Evolutionary conservation across 2,797 vertebrate species (phyloP).

Genomic region (Leptatherina wallacei): DNA sequence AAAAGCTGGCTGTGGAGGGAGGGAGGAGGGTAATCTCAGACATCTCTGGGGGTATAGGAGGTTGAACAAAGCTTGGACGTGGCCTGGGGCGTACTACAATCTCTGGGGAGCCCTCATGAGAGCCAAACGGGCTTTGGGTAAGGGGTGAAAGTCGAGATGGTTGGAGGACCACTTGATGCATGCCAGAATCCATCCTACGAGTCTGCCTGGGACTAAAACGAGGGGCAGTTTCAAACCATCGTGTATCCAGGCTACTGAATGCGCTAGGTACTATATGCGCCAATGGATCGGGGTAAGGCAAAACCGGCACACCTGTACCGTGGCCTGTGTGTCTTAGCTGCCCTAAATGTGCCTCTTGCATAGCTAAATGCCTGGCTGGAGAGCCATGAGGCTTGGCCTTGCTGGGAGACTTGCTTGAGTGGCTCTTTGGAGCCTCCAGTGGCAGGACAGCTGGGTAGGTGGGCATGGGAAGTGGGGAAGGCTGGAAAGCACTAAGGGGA

Average conservation of each 20-base stretch:
- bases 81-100: slow-evolving; percentile 94
- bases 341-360: slow-evolving; percentile 97
- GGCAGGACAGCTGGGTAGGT: slow-evolving; percentile 94
- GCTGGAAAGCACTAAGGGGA: slow-evolving; percentile 89
- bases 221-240: slow-evolving; percentile 95
- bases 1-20: slow-evolving; percentile 94
- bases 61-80: slow-evolving; percentile 92
- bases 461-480: slow-evolving; percentile 86
- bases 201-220: slow-evolving; percentile 95
- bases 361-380: slow-evolving; percentile 95
- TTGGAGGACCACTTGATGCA: slow-evolving; percentile 98
- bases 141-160: slow-evolving; percentile 97
- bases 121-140: slow-evolving; percentile 97
- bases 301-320: slow-evolving; percentile 96
- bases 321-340: slow-evolving; percentile 99
- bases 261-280: slow-evolving; percentile 93
- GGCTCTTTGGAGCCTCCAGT: slow-evolving; percentile 92
- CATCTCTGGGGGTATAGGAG: slow-evolving; percentile 87
- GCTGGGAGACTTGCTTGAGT: slow-evolving; percentile 91
- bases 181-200: slow-evolving; percentile 93
- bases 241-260: slow-evolving; percentile 96
- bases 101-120: slow-evolving; percentile 95
- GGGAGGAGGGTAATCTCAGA: slow-evolving; percentile 97
- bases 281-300: slow-evolving; percentile 96
- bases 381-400: slow-evolving; percentile 87